phyloP scores from a whole-genome alignment of 2,797 vertebrate species.

The Pangasius djambal region DNA sequence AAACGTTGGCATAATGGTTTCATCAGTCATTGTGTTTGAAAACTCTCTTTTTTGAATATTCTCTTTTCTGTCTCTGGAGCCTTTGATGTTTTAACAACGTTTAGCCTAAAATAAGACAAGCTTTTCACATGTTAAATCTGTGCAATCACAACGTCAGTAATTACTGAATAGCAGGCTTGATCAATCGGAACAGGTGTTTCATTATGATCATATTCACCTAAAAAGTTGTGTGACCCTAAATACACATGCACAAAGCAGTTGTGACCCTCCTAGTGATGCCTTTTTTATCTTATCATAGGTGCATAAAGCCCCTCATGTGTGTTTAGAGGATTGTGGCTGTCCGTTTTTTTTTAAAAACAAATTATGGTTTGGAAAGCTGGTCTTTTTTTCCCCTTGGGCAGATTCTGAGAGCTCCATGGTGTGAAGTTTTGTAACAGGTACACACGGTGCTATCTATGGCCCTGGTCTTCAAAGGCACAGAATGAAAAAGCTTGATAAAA shows the following conservation, averaged over 20 bases:
- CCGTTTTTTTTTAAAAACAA: neutral
- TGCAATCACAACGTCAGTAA: neutral
- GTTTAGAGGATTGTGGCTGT: neutral
- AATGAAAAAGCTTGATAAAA: neutral
- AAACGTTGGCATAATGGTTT: neutral
- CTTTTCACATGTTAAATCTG: neutral
- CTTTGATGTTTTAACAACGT: slow-evolving; percentile 2
- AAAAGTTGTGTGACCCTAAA: neutral
- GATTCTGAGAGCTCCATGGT: neutral
- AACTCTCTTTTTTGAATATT: neutral
- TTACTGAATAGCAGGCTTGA: neutral
- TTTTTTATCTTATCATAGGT: neutral
- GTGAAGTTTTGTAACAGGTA: neutral
- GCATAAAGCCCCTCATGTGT: neutral
- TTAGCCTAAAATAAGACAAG: neutral
- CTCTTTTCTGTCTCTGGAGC: neutral
- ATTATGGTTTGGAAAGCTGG: too few species aligned
- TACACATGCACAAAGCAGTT: neutral
- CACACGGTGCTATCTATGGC: too few species aligned
- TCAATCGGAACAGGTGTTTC: slow-evolving; percentile 9
- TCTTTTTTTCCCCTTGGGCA: neutral
- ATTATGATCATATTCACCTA: neutral
- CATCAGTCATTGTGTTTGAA: neutral
- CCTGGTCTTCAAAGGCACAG: neutral
- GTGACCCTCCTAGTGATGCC: neutral